Evolutionary conservation across 92 coral and sea anemone species (phyloP), one percentile per base, ranked within the genome.

Genomic region (Palythoa grandis): DNA sequence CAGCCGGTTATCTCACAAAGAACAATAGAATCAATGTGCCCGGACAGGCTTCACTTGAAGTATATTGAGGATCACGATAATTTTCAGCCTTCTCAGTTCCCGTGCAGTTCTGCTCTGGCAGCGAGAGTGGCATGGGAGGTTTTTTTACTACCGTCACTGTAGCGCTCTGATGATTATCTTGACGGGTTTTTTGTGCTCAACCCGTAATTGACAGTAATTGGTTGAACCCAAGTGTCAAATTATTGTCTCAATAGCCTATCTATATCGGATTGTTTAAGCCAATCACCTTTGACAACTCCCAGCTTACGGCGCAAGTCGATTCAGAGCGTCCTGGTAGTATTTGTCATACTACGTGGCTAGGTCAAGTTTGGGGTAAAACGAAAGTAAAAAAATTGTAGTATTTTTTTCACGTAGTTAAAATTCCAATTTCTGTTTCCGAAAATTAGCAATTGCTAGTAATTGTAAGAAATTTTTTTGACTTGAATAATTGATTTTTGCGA

Each of bases 181-280:
- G 85, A 66, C 85, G 73, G 58, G 23, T 43, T 65, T 80, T 80
- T 80, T 60, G 74, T 48, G 58, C 23, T 80, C 74, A 50, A 56
- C 70, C 85, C 61, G 22, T 80, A 80, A 80, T 80, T 80, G 85
- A 80, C 85, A 80, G 85, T 80, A 80, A 80, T 80, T 80, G 85
- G 75, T 80, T 43, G 74, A 48, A 68, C 7, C 48, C 48, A 80
- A 74, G 74, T 37, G 47, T 80, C 85, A 80, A 66, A 65, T 65
- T 66, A 68, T 60, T 68, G 74, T 80, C 75, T 80, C 58, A 52
- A 80, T 80, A 39, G 57, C 74, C 50, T 37, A 76, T 76, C 82
- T 76, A 76, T 65, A 24, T 65, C 24, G 85, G 57, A 63, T 40
- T 23, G 74, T 66, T 80, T 52, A 14, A 23, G 17, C 85, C 85